Base-by-base conservation (phyloP, 2,888 invertebrate genomes). In the Bibio marci region DNA sequence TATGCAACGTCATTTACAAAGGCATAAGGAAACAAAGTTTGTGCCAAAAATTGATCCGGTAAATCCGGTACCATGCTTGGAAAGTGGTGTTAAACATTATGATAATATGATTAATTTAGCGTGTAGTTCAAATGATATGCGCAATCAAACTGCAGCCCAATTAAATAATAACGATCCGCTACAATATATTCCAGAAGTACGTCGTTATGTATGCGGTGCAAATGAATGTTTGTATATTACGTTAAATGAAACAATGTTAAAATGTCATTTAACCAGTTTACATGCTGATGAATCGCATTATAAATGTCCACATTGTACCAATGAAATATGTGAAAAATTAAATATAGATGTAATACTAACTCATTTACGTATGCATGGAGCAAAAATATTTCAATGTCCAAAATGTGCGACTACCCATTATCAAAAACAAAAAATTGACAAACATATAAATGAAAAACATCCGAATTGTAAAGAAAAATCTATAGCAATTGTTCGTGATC, bases 61-160 rank as follows among this genome's bases (percentile, higher is more conserved):
- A 0, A 86, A 86, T 64, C 85, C 85, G 0, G 83, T 86, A 6
- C 82, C 80, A 1, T 82, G 78, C 52, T 62, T 83, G 28, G 78
- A 79, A 47, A 73, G 75, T 30, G 77, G 76, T 46, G 82, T 83
- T 52, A 73, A 71, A 47, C 80, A 83, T 69, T 86, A 85, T 52
- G 85, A 86, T 55, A 80, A 77, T 55, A 86, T 86, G 86, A 69
- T 76, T 1, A 86, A 86, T 55, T 65, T 83, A 14, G 83, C 86
- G 0, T 75, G 77, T n/a, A 80, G 77, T 47, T 80, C 74, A 11
- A 61, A 3, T 64, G 30, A 66, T 64, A 63, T 58, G 62, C 8
- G 55, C 55, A 4, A 49, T 49, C 13, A 46, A 47, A 2, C 38
- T n/a, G 36, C 54, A 50, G 31, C 41, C n/a, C 30, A 41, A 1